phyloP scores from a whole-genome alignment of 2,888 invertebrate genomes.

The Bursaphelenchus okinawaensis region DNA sequence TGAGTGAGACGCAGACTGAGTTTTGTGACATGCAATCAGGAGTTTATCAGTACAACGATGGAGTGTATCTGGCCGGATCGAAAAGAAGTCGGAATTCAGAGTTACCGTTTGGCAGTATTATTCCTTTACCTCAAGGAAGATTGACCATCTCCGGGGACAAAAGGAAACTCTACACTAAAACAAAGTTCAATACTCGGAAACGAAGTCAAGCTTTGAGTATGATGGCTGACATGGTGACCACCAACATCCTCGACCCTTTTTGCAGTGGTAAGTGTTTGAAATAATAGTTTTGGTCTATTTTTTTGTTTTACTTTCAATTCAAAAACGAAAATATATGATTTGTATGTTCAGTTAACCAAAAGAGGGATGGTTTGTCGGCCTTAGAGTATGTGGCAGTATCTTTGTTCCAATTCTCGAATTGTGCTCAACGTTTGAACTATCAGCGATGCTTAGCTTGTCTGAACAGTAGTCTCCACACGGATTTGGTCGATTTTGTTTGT shows the following conservation, averaged over 20 bases:
- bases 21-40: not conserved
- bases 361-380: not conserved
- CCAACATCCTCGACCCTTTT: not conserved
- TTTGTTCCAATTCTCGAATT: not conserved
- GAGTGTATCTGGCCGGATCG: not conserved
- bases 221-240: not conserved
- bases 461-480: not conserved
- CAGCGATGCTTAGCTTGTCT: not conserved
- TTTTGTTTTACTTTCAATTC: too few relatives aligned
- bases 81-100: constrained; percentile 4
- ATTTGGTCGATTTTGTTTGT: not conserved
- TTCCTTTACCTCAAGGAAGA: constrained; percentile 3
- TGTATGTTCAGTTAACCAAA: not conserved
- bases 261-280: not conserved
- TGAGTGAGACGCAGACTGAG: not conserved
- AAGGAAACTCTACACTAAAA: not conserved
- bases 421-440: not conserved
- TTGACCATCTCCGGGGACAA: not conserved
- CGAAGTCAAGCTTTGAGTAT: not conserved
- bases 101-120: not conserved
- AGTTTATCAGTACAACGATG: not conserved
- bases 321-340: too few relatives aligned
- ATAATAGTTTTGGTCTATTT: too few relatives aligned
- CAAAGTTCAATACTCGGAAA: not conserved
- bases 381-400: constrained; percentile 1